A percentile compares a stretch with the other conserved stretches of the same genome.
Conservation (phyloP, 2,888 invertebrate species). For the Drosophila atripex region DNA sequence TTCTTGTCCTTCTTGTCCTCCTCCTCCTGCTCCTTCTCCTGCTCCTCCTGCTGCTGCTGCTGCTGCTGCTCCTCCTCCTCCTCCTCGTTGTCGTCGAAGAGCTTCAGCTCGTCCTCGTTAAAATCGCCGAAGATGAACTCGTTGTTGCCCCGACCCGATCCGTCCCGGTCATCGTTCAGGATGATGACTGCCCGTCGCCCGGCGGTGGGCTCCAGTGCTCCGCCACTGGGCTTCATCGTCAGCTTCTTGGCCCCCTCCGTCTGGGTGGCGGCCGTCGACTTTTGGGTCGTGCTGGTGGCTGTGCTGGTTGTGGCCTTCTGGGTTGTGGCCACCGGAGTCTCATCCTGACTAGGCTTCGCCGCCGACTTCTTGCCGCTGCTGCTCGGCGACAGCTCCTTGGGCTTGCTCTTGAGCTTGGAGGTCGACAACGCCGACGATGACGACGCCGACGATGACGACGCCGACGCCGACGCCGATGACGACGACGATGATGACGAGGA, state of each 20-base stretch:
- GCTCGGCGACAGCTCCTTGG: conserved; percentile 55
- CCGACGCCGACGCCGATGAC: conserved; percentile 1
- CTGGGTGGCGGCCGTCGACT: conserved; percentile 65
- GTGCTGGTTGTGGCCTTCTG: conserved; percentile 6
- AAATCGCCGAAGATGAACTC: conserved; percentile 88
- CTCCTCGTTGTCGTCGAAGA: conserved; percentile 70
- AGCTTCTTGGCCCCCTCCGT: conserved; percentile 58
- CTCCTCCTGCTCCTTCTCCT: not conserved
- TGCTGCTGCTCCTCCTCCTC: conserved; percentile 21
- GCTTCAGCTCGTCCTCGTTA: conserved; percentile 83
- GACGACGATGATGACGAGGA: not conserved
- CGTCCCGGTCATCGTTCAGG: conserved; percentile 85
- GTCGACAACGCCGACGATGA: conserved; percentile 1
- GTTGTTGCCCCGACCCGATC: conserved; percentile 85
- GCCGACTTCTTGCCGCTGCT: conserved; percentile 29
- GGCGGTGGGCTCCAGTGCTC: conserved; percentile 14
- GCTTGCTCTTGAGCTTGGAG: conserved; percentile 56
- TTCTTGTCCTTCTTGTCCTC: not conserved
- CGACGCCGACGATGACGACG: not conserved
- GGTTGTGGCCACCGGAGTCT: conserved; percentile 18
- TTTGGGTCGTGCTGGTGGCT: conserved; percentile 28
- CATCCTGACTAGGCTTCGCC: conserved; percentile 55
- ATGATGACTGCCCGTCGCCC: conserved; percentile 89
- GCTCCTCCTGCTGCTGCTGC: no score
- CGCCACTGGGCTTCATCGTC: not conserved